These are phyloP conservation scores for Pimephales promelas DNA, from an alignment of 2,113 vertebrate genomes.

Conservation along the genomic window DNA sequence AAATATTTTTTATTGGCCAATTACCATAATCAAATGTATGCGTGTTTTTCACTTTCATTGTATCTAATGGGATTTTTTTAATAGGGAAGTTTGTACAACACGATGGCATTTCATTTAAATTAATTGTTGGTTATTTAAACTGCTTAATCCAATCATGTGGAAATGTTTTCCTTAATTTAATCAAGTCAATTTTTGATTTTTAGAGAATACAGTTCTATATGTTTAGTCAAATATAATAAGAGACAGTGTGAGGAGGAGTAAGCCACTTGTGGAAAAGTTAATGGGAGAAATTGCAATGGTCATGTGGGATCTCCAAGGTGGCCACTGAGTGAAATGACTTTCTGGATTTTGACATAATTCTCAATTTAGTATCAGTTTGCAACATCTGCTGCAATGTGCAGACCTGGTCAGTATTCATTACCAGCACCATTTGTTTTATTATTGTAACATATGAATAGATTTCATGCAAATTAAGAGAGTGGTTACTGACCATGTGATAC, in stretches of 20 bases:
- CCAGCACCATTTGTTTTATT: constrained; percentile 9
- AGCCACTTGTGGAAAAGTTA: background rate
- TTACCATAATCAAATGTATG: too few relatives aligned
- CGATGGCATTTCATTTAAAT: background rate
- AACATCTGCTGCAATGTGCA: background rate
- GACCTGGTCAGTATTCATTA: constrained; percentile 31
- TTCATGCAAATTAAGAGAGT: constrained; percentile 19
- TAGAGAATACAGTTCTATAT: background rate
- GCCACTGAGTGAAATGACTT: background rate
- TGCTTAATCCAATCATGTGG: background rate
- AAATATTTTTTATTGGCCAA: too few relatives aligned
- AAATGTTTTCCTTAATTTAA: background rate
- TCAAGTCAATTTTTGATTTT: background rate
- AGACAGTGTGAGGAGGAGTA: background rate
- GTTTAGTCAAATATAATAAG: background rate
- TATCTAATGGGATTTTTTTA: background rate
- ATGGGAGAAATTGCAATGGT: background rate
- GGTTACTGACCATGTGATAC: background rate
- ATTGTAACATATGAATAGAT: constrained; percentile 7
- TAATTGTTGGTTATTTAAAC: background rate
- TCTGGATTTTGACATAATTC: background rate
- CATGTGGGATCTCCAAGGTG: background rate
- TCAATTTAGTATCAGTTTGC: background rate
- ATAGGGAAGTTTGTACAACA: background rate
- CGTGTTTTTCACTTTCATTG: background rate